These are phyloP conservation scores for Polyommatus iphigenia DNA, from an alignment of 2,888 invertebrate genomes.

Conservation along the genomic window DNA sequence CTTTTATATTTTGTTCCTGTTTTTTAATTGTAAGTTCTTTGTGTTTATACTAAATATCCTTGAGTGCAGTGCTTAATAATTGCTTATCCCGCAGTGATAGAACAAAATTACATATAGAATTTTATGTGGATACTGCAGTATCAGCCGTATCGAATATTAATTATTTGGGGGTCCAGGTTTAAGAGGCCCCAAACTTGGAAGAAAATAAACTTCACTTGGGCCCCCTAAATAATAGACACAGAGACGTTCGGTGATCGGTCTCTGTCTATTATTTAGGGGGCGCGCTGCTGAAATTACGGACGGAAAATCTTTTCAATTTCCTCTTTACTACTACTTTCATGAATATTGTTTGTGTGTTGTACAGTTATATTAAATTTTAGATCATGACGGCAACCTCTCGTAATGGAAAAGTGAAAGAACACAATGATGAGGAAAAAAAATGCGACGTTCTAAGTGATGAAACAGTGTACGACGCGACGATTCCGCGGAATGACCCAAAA, in stretches of 20 bases:
- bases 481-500: conserved; percentile 50
- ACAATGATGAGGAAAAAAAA: neutral
- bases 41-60: neutral
- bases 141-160: too few species aligned
- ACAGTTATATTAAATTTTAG: neutral
- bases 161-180: too few species aligned
- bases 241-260: too few species aligned
- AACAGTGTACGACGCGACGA: conserved; percentile 50
- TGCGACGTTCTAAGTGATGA: neutral
- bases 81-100: neutral
- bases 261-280: too few species aligned
- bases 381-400: conserved; percentile 4
- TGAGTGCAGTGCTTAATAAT: neutral
- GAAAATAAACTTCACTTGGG: too few species aligned
- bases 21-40: conserved; percentile 15
- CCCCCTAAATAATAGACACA: too few species aligned
- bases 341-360: too few species aligned
- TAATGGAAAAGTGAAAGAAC: neutral
- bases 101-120: neutral
- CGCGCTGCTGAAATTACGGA: too few species aligned
- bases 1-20: neutral
- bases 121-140: neutral
- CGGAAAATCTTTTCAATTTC: too few species aligned
- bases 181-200: too few species aligned
- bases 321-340: too few species aligned